These are phyloP conservation scores for Geothlypis trichas DNA, from an alignment of 2,113 vertebrate genomes.

Conservation along the genomic window DNA sequence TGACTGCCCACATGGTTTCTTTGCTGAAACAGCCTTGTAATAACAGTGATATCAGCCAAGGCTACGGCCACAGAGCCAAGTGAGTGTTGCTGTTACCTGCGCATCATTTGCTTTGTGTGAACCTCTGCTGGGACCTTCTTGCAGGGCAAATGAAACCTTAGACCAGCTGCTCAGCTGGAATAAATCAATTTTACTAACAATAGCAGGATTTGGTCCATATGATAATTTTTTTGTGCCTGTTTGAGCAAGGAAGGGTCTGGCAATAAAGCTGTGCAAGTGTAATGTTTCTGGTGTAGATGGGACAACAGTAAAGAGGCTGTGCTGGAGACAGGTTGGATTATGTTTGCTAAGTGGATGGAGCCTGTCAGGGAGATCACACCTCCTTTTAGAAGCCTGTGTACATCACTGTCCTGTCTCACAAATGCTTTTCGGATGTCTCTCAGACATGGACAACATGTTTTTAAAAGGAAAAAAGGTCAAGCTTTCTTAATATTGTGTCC, in stretches of 20 bases:
- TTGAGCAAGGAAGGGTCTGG: not conserved
- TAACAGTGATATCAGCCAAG: not conserved
- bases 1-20: not conserved
- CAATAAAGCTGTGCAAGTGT: not conserved
- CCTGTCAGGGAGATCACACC: not conserved
- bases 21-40: not conserved
- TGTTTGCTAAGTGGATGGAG: not conserved
- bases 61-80: rapidly evolving
- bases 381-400: not conserved
- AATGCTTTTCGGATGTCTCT: conserved; percentile 13
- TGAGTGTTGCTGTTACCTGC: not conserved
- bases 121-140: not conserved
- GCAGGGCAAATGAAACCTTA: not conserved
- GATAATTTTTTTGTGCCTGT: not conserved
- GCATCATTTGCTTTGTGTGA: not conserved
- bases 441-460: not conserved
- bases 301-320: not conserved
- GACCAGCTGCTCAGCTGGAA: not conserved
- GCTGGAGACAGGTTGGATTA: not conserved
- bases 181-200: not conserved
- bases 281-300: not conserved
- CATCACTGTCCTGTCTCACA: not conserved
- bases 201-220: not conserved
- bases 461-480: not conserved
- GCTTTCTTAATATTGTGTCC: not conserved